phyloP scores from a whole-genome alignment of 2,113 vertebrate genomes.

The Xyliphius kryptos region DNA sequence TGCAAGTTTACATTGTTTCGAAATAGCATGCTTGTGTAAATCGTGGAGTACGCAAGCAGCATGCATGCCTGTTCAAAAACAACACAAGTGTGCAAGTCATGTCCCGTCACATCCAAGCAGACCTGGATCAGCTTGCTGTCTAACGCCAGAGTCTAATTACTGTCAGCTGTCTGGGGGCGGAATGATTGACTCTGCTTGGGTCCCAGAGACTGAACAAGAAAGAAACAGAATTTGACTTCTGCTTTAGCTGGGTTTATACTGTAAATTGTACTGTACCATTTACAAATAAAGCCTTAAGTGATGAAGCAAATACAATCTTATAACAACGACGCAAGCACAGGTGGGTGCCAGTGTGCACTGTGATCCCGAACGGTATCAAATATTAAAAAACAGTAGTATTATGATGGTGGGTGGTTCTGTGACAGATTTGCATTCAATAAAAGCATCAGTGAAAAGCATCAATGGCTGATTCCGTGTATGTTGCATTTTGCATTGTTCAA shows the following conservation, averaged over 20 bases:
- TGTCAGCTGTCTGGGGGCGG: constrained; percentile 35
- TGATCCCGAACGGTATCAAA: neutral
- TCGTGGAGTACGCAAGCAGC: constrained; percentile 12
- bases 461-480: no score
- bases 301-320: neutral
- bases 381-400: no score
- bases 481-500: no score
- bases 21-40: constrained; percentile 27
- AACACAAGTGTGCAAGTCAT: constrained; percentile 18
- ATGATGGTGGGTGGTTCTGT: no score
- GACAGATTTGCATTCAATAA: no score
- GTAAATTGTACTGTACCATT: neutral
- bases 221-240: neutral
- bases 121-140: constrained; percentile 21
- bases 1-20: constrained; percentile 17
- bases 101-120: constrained; percentile 35
- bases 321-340: neutral
- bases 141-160: constrained; percentile 37
- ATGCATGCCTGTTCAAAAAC: constrained; percentile 12
- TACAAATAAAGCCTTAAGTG: no score
- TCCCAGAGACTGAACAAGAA: neutral
- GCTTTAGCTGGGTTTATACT: constrained; percentile 5
- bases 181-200: constrained; percentile 20
- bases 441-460: no score
- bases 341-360: neutral